These are phyloP conservation scores for Apolygus lucorum DNA, from an alignment of 1,140 invertebrate genomes.

Conservation along the genomic window DNA sequence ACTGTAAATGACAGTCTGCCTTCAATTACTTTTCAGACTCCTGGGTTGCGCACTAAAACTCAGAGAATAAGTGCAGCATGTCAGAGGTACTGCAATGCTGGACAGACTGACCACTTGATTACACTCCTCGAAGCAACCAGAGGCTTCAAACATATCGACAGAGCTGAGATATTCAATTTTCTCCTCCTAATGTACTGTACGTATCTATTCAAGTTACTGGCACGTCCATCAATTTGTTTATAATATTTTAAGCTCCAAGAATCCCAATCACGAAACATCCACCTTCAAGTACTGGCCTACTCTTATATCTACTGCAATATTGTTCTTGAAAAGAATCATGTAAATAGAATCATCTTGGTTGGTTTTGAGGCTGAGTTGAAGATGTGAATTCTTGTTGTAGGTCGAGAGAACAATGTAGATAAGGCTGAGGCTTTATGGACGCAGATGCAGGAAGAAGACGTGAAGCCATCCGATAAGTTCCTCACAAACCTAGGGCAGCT, in stretches of 20 bases:
- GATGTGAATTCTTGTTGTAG: no score
- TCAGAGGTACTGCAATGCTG: constrained; percentile 49
- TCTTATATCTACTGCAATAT: no score
- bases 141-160: constrained; percentile 62
- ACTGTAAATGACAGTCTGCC: no score
- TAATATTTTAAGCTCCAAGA: no score
- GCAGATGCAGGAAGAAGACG: constrained; percentile 69
- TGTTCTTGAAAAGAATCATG: no score
- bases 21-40: constrained; percentile 43
- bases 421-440: constrained; percentile 68
- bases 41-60: constrained; percentile 52
- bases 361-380: no score
- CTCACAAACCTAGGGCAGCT: constrained; percentile 53
- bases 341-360: no score
- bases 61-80: constrained; percentile 49
- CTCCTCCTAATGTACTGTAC: constrained; percentile 59
- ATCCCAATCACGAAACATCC: no score
- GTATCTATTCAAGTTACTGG: constrained; percentile 8
- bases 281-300: no score
- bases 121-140: constrained; percentile 62
- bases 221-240: no score
- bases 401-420: no score
- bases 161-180: constrained; percentile 62
- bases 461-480: constrained; percentile 58
- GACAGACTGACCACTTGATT: constrained; percentile 57